Conservation (phyloP, 1,140 invertebrate species). For the Bathynomus jamesi region DNA sequence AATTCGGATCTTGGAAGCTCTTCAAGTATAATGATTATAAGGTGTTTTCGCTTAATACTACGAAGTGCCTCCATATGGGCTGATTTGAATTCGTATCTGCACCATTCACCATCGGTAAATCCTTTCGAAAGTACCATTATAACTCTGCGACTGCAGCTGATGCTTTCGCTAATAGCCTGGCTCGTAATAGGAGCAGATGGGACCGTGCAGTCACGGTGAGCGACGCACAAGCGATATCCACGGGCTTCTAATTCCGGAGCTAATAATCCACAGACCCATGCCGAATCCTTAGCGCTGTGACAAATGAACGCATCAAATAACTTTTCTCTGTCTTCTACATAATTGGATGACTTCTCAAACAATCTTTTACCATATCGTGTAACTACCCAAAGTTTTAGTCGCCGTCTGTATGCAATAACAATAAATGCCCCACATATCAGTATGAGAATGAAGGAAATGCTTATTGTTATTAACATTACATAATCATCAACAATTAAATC, state of each 20-base stretch:
- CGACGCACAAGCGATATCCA: conserved; percentile 66
- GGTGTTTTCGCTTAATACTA: conserved; percentile 18
- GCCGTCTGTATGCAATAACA: conserved; percentile 39
- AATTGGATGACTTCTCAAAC: conserved; percentile 32
- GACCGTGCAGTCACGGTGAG: conserved; percentile 60
- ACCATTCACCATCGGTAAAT: conserved; percentile 79
- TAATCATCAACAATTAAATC: conserved; percentile 38
- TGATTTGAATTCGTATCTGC: conserved; percentile 70
- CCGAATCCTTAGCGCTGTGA: conserved; percentile 81
- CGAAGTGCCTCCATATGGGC: conserved; percentile 45
- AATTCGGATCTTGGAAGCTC: conserved; percentile 28
- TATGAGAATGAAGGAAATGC: conserved; percentile 23
- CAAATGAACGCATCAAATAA: conserved; percentile 84
- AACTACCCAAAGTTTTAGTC: conserved; percentile 37
- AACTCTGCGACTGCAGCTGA: conserved; percentile 60
- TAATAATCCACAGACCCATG: conserved; percentile 74
- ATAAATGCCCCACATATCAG: conserved; percentile 31
- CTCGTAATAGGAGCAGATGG: conserved; percentile 25
- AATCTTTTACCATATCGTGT: conserved; percentile 39
- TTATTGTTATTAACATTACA: conserved; percentile 38
- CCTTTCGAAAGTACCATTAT: conserved; percentile 71
- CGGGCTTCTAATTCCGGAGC: conserved; percentile 68
- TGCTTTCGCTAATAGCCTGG: conserved; percentile 30
- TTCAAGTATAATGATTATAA: conserved; percentile 30
- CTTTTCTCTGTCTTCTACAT: conserved; percentile 62